phyloP scores from a whole-genome alignment of 92 coral and sea anemone genomes.

The Parazoanthus swiftii region DNA sequence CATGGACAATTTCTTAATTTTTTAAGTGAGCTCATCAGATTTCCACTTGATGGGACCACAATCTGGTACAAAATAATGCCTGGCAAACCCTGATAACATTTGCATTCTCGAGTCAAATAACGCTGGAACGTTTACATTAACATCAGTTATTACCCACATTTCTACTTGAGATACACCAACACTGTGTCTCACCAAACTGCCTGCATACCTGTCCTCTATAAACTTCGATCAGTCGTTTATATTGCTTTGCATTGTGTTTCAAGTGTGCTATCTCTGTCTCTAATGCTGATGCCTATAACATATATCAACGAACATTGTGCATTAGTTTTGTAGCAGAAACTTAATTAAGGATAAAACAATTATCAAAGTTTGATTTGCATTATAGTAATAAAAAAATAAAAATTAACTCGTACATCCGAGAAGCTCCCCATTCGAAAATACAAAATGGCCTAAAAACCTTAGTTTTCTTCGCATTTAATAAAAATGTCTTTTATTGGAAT shows the following conservation, averaged over 20 bases:
- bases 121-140: background rate
- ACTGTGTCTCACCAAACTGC: background rate
- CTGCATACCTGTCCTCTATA: constrained; percentile 82
- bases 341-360: background rate
- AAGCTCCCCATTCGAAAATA: background rate
- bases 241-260: constrained; percentile 65
- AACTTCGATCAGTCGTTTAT: constrained; percentile 62
- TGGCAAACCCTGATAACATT: too few relatives aligned
- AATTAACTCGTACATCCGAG: too few relatives aligned
- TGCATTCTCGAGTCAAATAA: too few relatives aligned
- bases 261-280: constrained; percentile 75
- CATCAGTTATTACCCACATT: background rate
- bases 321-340: background rate
- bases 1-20: too few relatives aligned
- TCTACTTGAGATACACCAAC: background rate
- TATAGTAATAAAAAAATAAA: too few relatives aligned
- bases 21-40: too few relatives aligned
- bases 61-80: too few relatives aligned
- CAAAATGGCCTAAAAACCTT: too few relatives aligned
- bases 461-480: too few relatives aligned
- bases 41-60: too few relatives aligned
- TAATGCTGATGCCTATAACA: constrained; percentile 65
- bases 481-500: background rate
- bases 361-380: background rate
- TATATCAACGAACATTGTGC: background rate